Conservation (phyloP, 2,797 vertebrate genomes). For the Falco naumanni region DNA sequence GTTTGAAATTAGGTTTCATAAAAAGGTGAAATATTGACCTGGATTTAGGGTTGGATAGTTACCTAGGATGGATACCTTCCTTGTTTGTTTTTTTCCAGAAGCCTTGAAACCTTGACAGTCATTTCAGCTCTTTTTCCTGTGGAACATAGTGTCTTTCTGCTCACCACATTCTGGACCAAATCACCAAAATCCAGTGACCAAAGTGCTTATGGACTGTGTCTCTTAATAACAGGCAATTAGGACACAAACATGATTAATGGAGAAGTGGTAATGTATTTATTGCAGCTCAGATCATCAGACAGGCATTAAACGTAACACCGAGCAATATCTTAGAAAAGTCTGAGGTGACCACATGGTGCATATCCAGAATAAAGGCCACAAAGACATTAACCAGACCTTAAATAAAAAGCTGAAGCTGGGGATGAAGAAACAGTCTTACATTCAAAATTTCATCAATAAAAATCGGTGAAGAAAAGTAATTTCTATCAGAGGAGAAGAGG, state of each 20-base stretch:
- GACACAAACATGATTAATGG: not conserved
- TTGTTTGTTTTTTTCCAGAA: not conserved
- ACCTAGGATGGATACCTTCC: not conserved
- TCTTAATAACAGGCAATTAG: not conserved
- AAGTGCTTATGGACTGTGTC: not conserved
- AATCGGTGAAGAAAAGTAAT: not conserved
- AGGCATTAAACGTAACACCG: not conserved
- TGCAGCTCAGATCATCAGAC: not conserved
- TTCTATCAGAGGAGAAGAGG: not conserved
- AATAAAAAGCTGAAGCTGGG: not conserved
- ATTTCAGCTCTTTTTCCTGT: not conserved
- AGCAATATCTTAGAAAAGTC: not conserved
- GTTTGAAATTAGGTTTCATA: not conserved
- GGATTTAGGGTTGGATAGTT: not conserved
- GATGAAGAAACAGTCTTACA: not conserved
- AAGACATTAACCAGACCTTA: not conserved
- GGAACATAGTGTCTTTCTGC: not conserved
- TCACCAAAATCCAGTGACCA: not conserved
- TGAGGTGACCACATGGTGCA: not conserved
- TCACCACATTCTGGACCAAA: not conserved
- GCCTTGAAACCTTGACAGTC: not conserved
- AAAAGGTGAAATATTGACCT: not conserved
- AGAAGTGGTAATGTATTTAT: not conserved
- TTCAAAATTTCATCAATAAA: not conserved
- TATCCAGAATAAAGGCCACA: not conserved